A percentile compares a stretch with the other conserved stretches of the same genome.
Evolutionary conservation across 92 coral and sea anemone genomes (phyloP).

Genomic region (Parazoanthus darwini): DNA sequence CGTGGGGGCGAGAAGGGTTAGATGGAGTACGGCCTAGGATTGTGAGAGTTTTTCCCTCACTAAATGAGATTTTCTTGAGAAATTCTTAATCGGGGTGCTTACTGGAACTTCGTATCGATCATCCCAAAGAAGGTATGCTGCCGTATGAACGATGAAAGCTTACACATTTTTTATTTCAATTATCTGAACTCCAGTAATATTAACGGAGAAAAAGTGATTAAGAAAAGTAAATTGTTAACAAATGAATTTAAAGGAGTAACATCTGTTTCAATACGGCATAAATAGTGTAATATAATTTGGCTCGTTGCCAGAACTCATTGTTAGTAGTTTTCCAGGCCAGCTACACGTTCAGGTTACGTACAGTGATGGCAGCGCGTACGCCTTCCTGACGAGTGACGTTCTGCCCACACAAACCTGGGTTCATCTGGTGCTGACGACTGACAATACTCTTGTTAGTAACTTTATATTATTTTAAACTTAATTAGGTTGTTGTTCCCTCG

Average conservation of each 20-base stretch:
- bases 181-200: no score
- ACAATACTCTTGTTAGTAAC: conserved; percentile 58
- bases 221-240: no score
- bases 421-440: conserved; percentile 70
- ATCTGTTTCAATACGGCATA: neutral
- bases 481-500: neutral
- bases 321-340: conserved; percentile 54
- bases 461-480: neutral
- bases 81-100: no score
- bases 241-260: neutral
- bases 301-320: neutral
- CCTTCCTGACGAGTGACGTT: conserved; percentile 72
- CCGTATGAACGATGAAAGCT: no score
- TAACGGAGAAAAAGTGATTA: no score
- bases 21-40: neutral
- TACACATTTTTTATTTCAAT: no score
- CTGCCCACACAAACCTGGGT: conserved; percentile 83
- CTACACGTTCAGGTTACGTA: conserved; percentile 83
- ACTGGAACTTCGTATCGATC: no score
- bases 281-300: neutral
- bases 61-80: no score
- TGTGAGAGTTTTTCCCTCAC: no score
- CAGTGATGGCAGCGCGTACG: conserved; percentile 74
- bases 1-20: neutral
- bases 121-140: no score